Percentiles rank a stretch among this genome's conserved stretches.
Conservation (phyloP, 2,888 invertebrate species). For the Monoplex corrugatus region DNA sequence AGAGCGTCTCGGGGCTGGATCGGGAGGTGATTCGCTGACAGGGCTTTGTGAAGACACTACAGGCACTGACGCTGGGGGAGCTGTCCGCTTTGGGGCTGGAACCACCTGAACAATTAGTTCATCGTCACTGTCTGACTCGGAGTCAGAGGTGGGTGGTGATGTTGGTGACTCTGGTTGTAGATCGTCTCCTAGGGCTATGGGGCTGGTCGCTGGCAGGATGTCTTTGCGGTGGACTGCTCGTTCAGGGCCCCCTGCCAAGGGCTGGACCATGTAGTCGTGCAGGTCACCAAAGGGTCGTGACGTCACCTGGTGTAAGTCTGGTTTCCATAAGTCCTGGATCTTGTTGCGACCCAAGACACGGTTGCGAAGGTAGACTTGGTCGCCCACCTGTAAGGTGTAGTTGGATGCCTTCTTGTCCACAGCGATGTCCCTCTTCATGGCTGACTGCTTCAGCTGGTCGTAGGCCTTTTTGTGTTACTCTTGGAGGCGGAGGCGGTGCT, state of each 20-base stretch:
- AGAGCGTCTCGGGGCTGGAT: neutral
- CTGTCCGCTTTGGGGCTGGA: neutral
- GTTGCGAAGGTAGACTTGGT: no score
- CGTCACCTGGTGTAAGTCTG: neutral
- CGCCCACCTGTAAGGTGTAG: no score
- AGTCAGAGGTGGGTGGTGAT: neutral
- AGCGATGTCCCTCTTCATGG: no score
- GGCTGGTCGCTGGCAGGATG: neutral
- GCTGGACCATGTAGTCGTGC: neutral
- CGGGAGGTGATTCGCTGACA: neutral
- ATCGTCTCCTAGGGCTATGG: neutral
- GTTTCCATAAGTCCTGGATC: no score
- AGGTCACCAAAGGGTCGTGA: neutral
- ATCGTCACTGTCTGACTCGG: constrained; percentile 14
- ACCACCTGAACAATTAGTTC: neutral
- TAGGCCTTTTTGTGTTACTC: no score
- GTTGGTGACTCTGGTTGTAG: neutral
- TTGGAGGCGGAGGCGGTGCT: no score
- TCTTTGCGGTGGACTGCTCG: constrained; percentile 11
- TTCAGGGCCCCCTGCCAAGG: constrained; percentile 21
- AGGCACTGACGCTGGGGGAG: neutral
- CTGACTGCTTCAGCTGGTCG: no score
- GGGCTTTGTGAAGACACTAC: neutral
- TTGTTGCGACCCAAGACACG: no score
- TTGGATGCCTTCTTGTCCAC: no score